Conservation (phyloP, 2,888 invertebrate genomes). For the Altica lythri region DNA sequence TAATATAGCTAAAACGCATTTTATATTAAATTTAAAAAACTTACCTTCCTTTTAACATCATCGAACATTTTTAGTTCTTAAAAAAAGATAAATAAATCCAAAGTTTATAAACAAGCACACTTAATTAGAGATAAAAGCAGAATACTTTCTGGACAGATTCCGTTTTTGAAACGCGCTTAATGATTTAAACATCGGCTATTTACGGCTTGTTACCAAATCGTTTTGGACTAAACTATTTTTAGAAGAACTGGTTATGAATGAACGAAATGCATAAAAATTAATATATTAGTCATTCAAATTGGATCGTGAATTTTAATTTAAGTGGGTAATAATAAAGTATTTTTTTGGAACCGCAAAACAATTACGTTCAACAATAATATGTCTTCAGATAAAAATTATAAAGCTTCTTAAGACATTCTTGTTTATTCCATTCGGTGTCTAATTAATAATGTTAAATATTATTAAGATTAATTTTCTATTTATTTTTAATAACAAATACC, state of each 20-base stretch:
- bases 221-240: conserved; percentile 12
- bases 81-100: neutral
- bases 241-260: conserved; percentile 1
- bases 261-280: neutral
- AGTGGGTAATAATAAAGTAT: too few species aligned
- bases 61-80: conserved; percentile 1
- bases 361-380: too few species aligned
- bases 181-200: conserved; percentile 17
- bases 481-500: too few species aligned
- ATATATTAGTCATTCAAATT: neutral
- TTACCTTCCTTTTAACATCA: conserved; percentile 14
- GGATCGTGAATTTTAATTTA: neutral
- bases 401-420: too few species aligned
- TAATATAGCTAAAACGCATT: neutral
- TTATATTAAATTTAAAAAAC: neutral
- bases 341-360: too few species aligned
- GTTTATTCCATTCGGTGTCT: too few species aligned
- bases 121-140: neutral
- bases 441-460: too few species aligned
- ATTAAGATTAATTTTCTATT: too few species aligned
- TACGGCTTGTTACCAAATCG: conserved; percentile 15
- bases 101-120: neutral
- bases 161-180: conserved; percentile 9
- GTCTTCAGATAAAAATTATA: too few species aligned
- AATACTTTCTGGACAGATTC: neutral